Base-by-base conservation (phyloP, 2,888 invertebrate genomes). In the Tetranychus piercei region DNA sequence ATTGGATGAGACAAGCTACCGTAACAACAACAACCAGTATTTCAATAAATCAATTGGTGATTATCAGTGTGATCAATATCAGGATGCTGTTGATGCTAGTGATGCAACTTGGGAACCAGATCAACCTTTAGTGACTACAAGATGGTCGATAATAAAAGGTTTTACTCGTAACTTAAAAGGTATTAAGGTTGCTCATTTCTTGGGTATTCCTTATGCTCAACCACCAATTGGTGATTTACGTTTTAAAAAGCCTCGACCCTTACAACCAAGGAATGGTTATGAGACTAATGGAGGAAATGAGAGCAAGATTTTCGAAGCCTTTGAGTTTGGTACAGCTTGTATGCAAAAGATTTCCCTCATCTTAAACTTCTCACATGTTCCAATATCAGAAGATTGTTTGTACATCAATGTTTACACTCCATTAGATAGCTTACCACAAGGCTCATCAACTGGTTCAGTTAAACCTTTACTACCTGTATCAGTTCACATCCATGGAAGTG, bases 381-480 rank as follows among this genome's bases (percentile, higher is more conserved):
- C 55, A 55, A 55, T 55, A 5, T 44, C 44, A 15, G 71, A 71
- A 20, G 44, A 71, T 71, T 71, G 71, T 45, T 71, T 71, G 15
- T 71, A 44, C 44, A 43, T 71, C 15, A 71, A 71, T 44, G 44
- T 71, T 15, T 71, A 45, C 44, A 44, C 71, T 34, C 71, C 71
- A 45, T 43, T 15, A 18, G 45, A 34, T 44, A 20, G 44, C 18
- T n/a, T 45, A 20, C 34, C 34, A 34, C 9, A 55, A 15, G 43
- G 6, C 9, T 15, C 70, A 34, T 43, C 43, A 23, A 15, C 70
- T 70, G 34, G 34, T 34, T 34, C 34, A 34, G 34, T 34, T 34
- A 34, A 34, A 34, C 34, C 34, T 34, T 34, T 34, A 34, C 7
- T 15, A 44, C 71, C 71, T 18, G 71, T 71, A 34, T 44, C 34